Conservation (phyloP, 2,113 vertebrate genomes). For the Tapirus terrestris region DNA sequence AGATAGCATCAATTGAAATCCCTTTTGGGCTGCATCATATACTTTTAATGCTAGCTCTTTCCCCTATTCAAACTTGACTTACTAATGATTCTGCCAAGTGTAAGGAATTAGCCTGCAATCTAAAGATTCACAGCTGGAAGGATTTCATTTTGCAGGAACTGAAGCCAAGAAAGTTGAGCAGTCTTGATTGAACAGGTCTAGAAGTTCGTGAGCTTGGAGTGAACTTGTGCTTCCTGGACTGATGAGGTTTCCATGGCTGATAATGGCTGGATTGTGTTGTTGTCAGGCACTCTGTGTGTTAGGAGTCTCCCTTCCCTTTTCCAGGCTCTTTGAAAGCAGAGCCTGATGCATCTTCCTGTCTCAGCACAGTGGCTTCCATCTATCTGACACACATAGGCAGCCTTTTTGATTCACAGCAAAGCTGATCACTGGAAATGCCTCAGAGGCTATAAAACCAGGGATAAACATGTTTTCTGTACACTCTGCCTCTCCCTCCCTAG, state of each 20-base stretch:
- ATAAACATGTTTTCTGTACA: neutral
- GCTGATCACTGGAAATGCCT: neutral
- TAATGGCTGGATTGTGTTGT: neutral
- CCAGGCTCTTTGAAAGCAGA: neutral
- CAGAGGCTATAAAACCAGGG: neutral
- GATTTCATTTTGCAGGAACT: neutral
- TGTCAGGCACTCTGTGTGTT: neutral
- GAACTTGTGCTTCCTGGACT: neutral
- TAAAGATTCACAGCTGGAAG: neutral
- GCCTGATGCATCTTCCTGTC: neutral
- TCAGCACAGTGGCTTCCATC: neutral
- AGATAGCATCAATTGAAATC: neutral
- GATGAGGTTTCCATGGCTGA: neutral
- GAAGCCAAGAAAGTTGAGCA: neutral
- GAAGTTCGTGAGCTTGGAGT: neutral
- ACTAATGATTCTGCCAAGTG: slow-evolving; percentile 25
- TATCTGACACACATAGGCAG: neutral
- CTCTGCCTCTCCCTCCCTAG: neutral
- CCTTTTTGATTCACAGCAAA: neutral
- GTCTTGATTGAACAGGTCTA: neutral
- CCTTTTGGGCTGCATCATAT: neutral
- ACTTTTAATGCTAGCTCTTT: neutral
- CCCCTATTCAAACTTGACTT: neutral
- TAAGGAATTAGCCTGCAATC: neutral
- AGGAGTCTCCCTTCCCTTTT: neutral